These are phyloP conservation scores for Syritta pipiens DNA, from an alignment of 2,888 invertebrate species.

Conservation along the genomic window DNA sequence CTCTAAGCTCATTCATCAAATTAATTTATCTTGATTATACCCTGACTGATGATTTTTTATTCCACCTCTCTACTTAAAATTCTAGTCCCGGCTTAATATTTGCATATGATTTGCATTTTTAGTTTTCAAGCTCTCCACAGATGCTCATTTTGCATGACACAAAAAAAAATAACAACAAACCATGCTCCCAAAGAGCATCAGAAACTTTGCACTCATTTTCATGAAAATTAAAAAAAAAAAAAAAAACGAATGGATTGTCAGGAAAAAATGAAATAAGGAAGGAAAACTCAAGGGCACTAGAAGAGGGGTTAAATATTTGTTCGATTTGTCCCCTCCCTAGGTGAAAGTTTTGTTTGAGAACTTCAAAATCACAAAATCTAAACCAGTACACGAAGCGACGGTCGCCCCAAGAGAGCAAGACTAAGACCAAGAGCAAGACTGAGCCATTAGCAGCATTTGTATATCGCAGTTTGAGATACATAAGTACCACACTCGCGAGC, in stretches of 20 bases:
- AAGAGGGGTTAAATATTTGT: too few relatives aligned
- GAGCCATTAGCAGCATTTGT: constrained; percentile 5
- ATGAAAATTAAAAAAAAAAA: constrained; percentile 26
- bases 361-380: constrained; percentile 18
- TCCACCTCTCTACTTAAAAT: too few relatives aligned
- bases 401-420: not conserved
- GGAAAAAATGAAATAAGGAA: not conserved
- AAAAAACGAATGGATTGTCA: not conserved
- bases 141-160: constrained; percentile 16
- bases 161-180: constrained; percentile 6
- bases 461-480: too few relatives aligned
- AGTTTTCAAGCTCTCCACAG: constrained; percentile 21
- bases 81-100: constrained; percentile 22
- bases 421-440: not conserved
- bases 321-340: too few relatives aligned
- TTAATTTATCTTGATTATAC: constrained; percentile 40
- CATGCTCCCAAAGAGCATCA: constrained; percentile 5
- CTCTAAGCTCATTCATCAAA: constrained; percentile 34
- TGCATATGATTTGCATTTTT: constrained; percentile 58
- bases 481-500: constrained; percentile 10
- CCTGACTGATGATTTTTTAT: not conserved
- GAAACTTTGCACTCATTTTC: constrained; percentile 49
- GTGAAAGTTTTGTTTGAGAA: constrained; percentile 61
- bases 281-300: not conserved
- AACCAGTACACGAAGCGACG: too few relatives aligned